These are phyloP conservation scores for Crocidura indochinensis DNA, from an alignment of 2,797 vertebrate genomes.

Conservation along the genomic window DNA sequence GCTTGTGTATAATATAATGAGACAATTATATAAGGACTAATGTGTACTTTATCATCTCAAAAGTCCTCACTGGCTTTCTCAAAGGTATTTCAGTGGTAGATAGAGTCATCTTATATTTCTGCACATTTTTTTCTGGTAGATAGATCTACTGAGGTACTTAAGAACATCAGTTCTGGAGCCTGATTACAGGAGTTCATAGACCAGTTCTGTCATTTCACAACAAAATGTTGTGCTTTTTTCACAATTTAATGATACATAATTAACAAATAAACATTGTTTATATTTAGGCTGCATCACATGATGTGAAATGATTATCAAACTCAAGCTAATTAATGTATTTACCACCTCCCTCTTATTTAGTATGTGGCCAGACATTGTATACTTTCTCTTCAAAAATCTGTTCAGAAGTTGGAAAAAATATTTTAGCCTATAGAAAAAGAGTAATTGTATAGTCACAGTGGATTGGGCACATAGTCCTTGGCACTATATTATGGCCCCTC, in stretches of 20 bases:
- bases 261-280: neutral
- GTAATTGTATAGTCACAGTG: no score
- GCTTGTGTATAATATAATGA: conserved; percentile 32
- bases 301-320: neutral
- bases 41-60: neutral
- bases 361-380: neutral
- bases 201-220: neutral
- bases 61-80: neutral
- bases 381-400: neutral
- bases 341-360: neutral
- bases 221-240: no score
- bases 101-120: neutral
- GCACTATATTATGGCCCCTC: no score
- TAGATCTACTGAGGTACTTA: neutral
- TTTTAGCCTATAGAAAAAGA: neutral
- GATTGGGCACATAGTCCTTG: no score
- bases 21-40: no score
- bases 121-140: neutral
- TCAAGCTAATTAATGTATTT: neutral
- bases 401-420: neutral
- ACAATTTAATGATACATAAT: neutral
- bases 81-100: neutral
- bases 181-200: neutral
- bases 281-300: conserved; percentile 22
- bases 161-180: neutral